These are phyloP conservation scores for Dascillus cervinus DNA, from an alignment of 2,888 invertebrate genomes.

Conservation along the genomic window DNA sequence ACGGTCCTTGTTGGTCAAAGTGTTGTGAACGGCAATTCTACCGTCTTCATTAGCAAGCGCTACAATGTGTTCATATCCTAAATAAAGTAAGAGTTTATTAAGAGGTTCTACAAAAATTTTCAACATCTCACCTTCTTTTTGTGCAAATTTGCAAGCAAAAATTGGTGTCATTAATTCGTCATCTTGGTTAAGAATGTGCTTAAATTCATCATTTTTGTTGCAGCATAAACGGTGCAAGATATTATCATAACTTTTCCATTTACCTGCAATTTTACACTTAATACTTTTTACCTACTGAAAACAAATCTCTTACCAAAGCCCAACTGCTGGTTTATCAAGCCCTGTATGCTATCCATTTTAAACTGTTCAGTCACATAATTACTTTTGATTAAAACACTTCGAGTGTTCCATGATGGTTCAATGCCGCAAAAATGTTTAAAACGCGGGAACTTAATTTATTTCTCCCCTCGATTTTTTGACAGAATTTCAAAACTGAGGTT, in stretches of 20 bases:
- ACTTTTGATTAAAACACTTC: too few species aligned
- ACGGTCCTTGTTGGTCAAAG: constrained; percentile 15
- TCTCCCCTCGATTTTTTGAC: too few species aligned
- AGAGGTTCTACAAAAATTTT: too few species aligned
- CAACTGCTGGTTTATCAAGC: constrained; percentile 24
- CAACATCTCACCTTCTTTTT: constrained; percentile 28
- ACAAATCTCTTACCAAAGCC: constrained; percentile 22
- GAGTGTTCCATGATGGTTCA: too few species aligned
- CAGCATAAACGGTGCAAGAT: constrained; percentile 58
- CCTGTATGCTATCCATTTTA: constrained; percentile 15
- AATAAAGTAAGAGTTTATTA: too few species aligned
- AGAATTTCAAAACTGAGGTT: too few species aligned
- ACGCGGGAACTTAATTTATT: too few species aligned
- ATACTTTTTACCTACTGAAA: constrained; percentile 2
- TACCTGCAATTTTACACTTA: constrained; percentile 41
- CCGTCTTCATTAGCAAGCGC: constrained; percentile 86
- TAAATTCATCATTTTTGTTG: constrained; percentile 54
- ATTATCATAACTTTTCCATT: constrained; percentile 55
- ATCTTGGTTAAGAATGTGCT: constrained; percentile 47
- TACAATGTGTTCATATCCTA: constrained; percentile 61
- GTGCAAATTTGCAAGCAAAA: constrained; percentile 73
- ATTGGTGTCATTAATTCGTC: constrained; percentile 63
- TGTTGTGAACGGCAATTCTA: constrained; percentile 55
- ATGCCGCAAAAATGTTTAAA: too few species aligned
- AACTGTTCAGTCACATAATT: too few species aligned